A percentile compares a stretch with the other conserved stretches of the same genome.
Conservation (phyloP, 2,888 invertebrate species). For the Piscicola geometra region DNA sequence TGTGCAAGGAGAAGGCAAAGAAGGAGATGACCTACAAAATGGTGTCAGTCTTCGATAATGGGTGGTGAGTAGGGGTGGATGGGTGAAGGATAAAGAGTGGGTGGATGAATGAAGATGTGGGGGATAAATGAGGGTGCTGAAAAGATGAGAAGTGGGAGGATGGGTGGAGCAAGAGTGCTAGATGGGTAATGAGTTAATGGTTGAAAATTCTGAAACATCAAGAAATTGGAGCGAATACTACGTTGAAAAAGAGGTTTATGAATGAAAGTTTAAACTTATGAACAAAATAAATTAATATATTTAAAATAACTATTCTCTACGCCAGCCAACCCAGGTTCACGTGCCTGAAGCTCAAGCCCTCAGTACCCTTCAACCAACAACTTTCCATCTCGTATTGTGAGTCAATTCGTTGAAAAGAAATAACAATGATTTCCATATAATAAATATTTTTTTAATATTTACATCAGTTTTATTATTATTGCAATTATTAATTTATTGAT, state of each 20-base stretch:
- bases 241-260: too few species aligned
- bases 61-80: conserved; percentile 50
- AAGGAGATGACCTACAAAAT: conserved; percentile 48
- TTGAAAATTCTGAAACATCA: too few species aligned
- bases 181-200: too few species aligned
- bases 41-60: conserved; percentile 49
- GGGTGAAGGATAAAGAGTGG: too few species aligned
- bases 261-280: too few species aligned
- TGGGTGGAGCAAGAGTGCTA: background rate
- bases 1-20: conserved; percentile 47
- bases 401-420: background rate
- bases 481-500: too few species aligned
- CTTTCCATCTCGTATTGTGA: background rate
- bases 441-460: background rate
- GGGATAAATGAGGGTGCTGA: too few species aligned
- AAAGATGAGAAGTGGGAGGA: background rate
- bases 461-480: background rate
- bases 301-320: too few species aligned
- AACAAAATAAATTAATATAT: too few species aligned
- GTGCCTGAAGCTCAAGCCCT: background rate
- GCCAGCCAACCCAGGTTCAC: conserved; percentile 49
- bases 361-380: background rate
- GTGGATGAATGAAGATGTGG: too few species aligned
- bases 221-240: too few species aligned
- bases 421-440: background rate